Conservation (phyloP, 2,113 vertebrate species). For the Cynoglossus semilaevis region DNA sequence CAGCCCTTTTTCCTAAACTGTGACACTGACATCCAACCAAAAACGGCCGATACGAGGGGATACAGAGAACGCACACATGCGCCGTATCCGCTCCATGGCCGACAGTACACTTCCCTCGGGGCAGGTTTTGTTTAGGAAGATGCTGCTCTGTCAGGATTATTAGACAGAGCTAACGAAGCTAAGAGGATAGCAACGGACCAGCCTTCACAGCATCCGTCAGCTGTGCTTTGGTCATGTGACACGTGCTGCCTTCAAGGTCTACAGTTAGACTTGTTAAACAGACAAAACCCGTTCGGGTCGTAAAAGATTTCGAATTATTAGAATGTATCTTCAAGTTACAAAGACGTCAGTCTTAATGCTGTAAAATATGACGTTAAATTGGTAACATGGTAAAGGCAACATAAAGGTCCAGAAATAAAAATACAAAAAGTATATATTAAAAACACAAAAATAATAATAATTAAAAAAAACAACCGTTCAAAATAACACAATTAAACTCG, state of each 20-base stretch:
- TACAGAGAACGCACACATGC: conserved; percentile 11
- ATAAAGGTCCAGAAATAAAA: too few relatives aligned
- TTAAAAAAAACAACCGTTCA: too few relatives aligned
- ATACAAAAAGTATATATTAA: too few relatives aligned
- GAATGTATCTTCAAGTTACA: too few relatives aligned
- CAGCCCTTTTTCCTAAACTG: conserved; percentile 53
- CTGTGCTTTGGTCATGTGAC: conserved; percentile 68
- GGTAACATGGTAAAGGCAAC: too few relatives aligned
- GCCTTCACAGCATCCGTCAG: conserved; percentile 60
- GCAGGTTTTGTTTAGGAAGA: neutral
- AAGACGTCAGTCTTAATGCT: too few relatives aligned
- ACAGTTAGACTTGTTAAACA: too few relatives aligned
- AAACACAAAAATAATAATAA: too few relatives aligned
- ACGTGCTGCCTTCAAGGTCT: conserved; percentile 28
- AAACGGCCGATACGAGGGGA: conserved; percentile 11
- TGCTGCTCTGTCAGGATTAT: conserved; percentile 28
- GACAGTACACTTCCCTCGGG: neutral
- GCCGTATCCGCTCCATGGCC: conserved; percentile 49
- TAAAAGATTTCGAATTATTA: too few relatives aligned
- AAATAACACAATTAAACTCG: too few relatives aligned
- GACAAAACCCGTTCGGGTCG: too few relatives aligned
- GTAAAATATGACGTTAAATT: too few relatives aligned
- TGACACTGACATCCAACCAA: conserved; percentile 54
- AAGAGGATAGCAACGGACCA: conserved; percentile 57
- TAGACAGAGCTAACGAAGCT: conserved; percentile 56